These are phyloP conservation scores for Megalops cyprinoides DNA, from an alignment of 2,797 vertebrate species.

Conservation along the genomic window DNA sequence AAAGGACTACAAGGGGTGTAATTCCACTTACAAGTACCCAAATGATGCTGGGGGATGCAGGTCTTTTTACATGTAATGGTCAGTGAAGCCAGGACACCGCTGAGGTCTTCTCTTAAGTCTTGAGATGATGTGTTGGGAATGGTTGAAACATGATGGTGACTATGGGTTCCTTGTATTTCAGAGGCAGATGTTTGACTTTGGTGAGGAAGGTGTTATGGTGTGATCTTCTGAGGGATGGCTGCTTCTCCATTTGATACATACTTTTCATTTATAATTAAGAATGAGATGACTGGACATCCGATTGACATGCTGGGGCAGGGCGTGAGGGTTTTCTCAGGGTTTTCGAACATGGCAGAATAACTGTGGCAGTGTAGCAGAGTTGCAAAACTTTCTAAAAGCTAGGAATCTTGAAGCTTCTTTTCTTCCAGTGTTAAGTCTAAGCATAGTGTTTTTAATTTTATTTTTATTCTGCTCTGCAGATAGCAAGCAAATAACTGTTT, in stretches of 20 bases:
- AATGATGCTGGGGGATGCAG: slow-evolving; percentile 58
- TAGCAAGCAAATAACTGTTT: slow-evolving; percentile 47
- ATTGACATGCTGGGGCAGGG: not conserved
- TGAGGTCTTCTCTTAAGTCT: slow-evolving; percentile 70
- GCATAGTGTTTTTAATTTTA: slow-evolving; percentile 44
- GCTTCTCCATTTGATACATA: too few species aligned
- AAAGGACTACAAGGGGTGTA: slow-evolving; percentile 11
- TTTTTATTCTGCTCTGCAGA: slow-evolving; percentile 54
- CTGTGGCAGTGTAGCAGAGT: slow-evolving; percentile 15
- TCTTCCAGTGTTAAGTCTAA: slow-evolving; percentile 50
- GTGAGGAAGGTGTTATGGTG: not conserved
- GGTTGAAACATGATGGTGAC: slow-evolving; percentile 49
- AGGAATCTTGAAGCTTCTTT: slow-evolving; percentile 46
- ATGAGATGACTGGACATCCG: not conserved
- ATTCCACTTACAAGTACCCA: slow-evolving; percentile 75
- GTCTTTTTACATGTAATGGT: slow-evolving; percentile 54
- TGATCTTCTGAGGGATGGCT: not conserved
- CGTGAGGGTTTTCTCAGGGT: not conserved
- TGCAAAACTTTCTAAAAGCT: slow-evolving; percentile 17
- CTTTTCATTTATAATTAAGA: not conserved
- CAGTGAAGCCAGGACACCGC: slow-evolving; percentile 62
- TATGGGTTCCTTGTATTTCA: not conserved
- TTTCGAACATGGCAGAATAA: not conserved
- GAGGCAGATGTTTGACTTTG: slow-evolving; percentile 35
- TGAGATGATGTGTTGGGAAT: slow-evolving; percentile 67